Evolutionary conservation across 2,888 invertebrate species (phyloP).

Genomic region (Phaedon cochleariae): DNA sequence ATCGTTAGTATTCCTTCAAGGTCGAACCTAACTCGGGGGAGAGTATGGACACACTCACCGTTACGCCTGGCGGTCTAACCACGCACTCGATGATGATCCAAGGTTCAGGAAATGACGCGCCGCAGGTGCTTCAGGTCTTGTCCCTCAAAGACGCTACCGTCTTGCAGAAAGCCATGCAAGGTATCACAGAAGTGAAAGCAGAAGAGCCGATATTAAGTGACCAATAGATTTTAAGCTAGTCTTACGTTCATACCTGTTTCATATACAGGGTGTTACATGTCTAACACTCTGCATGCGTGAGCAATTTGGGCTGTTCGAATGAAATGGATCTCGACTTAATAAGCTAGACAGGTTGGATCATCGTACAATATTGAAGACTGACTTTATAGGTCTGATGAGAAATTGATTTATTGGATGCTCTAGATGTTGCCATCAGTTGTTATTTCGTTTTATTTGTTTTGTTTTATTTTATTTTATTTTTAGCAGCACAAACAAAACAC

Average conservation of each 20-base stretch:
- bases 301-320: conserved; percentile 10
- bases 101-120: conserved; percentile 73
- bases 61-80: conserved; percentile 71
- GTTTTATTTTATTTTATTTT: background rate
- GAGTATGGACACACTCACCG: conserved; percentile 77
- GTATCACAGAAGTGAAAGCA: conserved; percentile 74
- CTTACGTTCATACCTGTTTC: conserved; percentile 30
- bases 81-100: conserved; percentile 87
- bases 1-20: conserved; percentile 58
- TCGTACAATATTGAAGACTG: background rate
- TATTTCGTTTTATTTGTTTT: background rate
- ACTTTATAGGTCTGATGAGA: background rate
- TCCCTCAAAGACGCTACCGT: conserved; percentile 86
- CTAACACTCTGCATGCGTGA: background rate
- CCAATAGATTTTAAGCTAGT: conserved; percentile 52
- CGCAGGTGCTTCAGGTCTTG: conserved; percentile 84
- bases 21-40: conserved; percentile 79
- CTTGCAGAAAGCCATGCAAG: conserved; percentile 82
- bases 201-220: conserved; percentile 71
- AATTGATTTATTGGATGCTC: background rate
- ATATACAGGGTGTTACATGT: background rate
- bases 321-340: background rate
- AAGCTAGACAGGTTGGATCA: background rate
- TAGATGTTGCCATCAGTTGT: background rate
- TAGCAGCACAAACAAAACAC: background rate